Percentiles rank a stretch among this genome's conserved stretches.
Conservation (phyloP, 2,888 invertebrate species). For the Globia sparganii region DNA sequence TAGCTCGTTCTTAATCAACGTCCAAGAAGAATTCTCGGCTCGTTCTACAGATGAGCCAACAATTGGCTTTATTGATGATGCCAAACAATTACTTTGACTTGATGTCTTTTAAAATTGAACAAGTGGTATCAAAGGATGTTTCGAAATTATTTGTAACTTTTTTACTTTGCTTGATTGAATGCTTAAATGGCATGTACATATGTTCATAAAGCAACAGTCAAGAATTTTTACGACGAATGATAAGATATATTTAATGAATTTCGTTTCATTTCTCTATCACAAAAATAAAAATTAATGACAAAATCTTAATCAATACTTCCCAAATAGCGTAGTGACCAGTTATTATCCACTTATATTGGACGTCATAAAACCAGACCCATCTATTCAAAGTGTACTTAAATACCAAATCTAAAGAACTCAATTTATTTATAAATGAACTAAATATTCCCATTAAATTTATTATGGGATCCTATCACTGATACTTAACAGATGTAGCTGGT, state of each 20-base stretch:
- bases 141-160: constrained; percentile 18
- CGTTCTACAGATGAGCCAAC: constrained; percentile 62
- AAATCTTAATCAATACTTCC: constrained; percentile 46
- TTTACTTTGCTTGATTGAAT: background rate
- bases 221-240: background rate
- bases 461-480: constrained; percentile 67
- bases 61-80: constrained; percentile 66
- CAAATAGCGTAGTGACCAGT: constrained; percentile 37
- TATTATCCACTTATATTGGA: constrained; percentile 56
- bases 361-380: constrained; percentile 56
- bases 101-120: constrained; percentile 59
- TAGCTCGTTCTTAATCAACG: constrained; percentile 85
- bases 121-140: constrained; percentile 46
- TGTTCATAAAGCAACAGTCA: background rate
- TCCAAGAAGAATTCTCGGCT: constrained; percentile 75
- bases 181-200: background rate
- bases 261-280: constrained; percentile 32
- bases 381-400: constrained; percentile 54
- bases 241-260: constrained; percentile 14
- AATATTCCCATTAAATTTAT: constrained; percentile 67
- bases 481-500: constrained; percentile 67
- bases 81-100: constrained; percentile 59
- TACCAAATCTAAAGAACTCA: constrained; percentile 66
- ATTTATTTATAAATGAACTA: constrained; percentile 63
- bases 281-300: constrained; percentile 28